A percentile compares a stretch with the other conserved stretches of the same genome.
Evolutionary conservation across 2,797 vertebrate species (phyloP).

Genomic region (Tokudaia muenninki): DNA sequence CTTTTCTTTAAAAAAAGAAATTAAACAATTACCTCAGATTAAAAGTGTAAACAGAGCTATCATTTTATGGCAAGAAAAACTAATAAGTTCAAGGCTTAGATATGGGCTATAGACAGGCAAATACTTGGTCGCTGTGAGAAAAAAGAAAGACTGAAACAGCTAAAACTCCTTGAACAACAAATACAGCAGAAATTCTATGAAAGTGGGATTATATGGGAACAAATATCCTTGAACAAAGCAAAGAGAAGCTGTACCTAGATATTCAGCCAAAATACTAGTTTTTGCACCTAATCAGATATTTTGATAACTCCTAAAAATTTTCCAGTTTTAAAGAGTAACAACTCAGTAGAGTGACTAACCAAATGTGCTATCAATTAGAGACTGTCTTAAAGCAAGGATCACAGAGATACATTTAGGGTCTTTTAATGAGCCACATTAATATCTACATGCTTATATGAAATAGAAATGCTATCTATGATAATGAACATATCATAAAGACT

Average conservation of each 20-base stretch:
- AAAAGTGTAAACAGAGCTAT: neutral
- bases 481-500: neutral
- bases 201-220: neutral
- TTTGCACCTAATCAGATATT: constrained; percentile 49
- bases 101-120: neutral
- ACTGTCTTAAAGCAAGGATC: constrained; percentile 16
- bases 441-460: constrained; percentile 8
- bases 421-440: constrained; percentile 32
- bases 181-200: constrained; percentile 17
- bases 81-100: neutral
- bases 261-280: neutral
- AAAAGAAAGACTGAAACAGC: neutral
- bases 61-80: neutral
- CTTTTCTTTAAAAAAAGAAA: neutral
- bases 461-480: neutral
- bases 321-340: constrained; percentile 41
- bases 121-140: neutral
- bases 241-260: constrained; percentile 8
- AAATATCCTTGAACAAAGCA: neutral
- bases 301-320: constrained; percentile 24
- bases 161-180: neutral
- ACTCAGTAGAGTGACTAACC: neutral
- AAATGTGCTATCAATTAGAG: constrained; percentile 21
- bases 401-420: neutral
- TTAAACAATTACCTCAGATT: neutral